Conservation (phyloP, 2,113 vertebrate species). For the Odontesthes bonariensis region DNA sequence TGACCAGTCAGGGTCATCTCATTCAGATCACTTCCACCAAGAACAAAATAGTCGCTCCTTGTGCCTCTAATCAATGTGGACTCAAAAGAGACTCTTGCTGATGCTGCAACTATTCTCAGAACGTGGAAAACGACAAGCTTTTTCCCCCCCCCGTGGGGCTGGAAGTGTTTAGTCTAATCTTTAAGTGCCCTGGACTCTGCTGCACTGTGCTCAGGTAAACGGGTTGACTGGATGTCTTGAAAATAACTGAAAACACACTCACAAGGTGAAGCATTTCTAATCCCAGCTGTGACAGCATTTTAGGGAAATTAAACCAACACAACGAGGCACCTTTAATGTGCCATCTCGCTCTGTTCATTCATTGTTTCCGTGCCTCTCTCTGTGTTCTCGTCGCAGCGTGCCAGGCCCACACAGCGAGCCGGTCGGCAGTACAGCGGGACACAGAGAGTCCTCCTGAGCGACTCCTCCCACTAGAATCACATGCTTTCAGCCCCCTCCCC, state of each 20-base stretch:
- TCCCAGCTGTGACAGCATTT: no score
- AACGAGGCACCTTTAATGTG: no score
- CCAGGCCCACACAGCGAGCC: constrained; percentile 44
- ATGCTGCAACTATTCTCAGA: neutral
- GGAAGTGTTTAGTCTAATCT: no score
- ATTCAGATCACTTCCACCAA: neutral
- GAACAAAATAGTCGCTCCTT: neutral
- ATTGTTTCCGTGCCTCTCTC: constrained; percentile 26
- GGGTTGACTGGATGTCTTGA: no score
- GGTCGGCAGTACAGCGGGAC: constrained; percentile 27
- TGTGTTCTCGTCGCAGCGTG: constrained; percentile 59
- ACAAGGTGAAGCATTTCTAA: no score
- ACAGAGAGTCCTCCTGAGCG: constrained; percentile 49
- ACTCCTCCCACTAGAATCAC: constrained; percentile 62
- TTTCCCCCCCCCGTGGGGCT: neutral
- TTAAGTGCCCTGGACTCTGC: no score
- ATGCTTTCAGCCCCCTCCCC: constrained; percentile 26
- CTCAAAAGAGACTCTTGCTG: neutral
- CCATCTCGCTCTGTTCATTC: neutral
- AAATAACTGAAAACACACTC: no score
- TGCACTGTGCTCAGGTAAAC: no score
- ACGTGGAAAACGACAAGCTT: no score
- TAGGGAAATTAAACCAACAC: no score
- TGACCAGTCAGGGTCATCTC: no score
- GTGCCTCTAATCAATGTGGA: no score